Base-by-base conservation (phyloP, 2,888 invertebrate genomes). In the Mesodorylaimus sp. region DNA sequence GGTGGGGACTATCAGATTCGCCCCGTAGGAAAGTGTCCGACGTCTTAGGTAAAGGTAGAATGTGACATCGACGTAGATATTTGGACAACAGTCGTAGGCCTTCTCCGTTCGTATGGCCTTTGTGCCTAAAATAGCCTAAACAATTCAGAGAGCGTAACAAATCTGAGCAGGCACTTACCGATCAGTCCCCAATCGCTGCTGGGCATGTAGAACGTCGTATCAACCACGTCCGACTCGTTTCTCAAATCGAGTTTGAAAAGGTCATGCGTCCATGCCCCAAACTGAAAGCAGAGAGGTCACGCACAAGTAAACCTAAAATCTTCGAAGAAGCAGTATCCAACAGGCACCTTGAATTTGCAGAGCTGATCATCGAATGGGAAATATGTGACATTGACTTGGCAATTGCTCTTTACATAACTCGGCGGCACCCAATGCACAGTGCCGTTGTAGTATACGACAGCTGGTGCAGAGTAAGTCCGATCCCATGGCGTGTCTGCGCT, bases 121-220 rank as follows among this genome's bases (percentile, higher is more conserved):
- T 23, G 66, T 55, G 44, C n/a, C n/a, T n/a, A n/a, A n/a, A n/a
- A n/a, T n/a, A n/a, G n/a, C n/a, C n/a, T n/a, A 32, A 32, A 10
- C 32, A 16, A 10, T 32, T 7, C 16, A 10, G 13, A 32, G 10
- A 32, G 7, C 10, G 10, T 10, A 32, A 7, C 32, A 13, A 7
- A 13, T 10, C 16, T 7, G 45, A 5, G n/a, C 24, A 5, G 5
- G 24, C 5, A 25, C 45, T 19, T 41, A 89, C 93, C 91, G 74
- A 95, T 78, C 63, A 97, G 77, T 74, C 91, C 87, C 93, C 95
- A 97, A 77, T 97, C 97, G 68, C 95, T 95, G 73, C 95, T 97
- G 61, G 86, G 83, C 67, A 95, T 91, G 77, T 93, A 97, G 76
- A 83, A 89, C 75, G 86, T 83, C 66, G 85, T 82, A 76, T 95